Conservation (phyloP, 1,140 invertebrate genomes). For the Streblospio benedicti region DNA sequence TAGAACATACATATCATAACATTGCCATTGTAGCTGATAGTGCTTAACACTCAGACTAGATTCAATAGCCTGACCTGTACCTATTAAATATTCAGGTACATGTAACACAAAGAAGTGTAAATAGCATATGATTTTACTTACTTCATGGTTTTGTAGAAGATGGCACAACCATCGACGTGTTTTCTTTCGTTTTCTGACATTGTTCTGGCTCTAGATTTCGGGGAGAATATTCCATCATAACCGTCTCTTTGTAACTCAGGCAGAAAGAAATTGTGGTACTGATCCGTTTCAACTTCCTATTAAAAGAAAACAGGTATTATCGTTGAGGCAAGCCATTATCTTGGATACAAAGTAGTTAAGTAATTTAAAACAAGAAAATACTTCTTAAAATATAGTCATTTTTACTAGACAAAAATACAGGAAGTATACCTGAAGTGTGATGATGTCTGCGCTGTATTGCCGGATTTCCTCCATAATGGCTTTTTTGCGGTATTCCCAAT, state of each 20-base stretch:
- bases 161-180: constrained; percentile 98
- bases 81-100: too few species aligned
- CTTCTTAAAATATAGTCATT: too few species aligned
- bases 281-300: constrained; percentile 97
- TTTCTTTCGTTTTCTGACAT: constrained; percentile 95
- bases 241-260: constrained; percentile 84
- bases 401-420: too few species aligned
- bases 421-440: constrained; percentile 83
- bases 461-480: constrained; percentile 94
- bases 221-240: constrained; percentile 98
- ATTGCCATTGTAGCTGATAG: too few species aligned
- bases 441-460: constrained; percentile 94
- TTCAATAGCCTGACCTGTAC: too few species aligned
- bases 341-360: background rate
- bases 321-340: background rate
- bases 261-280: constrained; percentile 94
- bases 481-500: constrained; percentile 97
- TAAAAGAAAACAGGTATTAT: constrained; percentile 18
- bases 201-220: constrained; percentile 95
- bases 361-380: too few species aligned
- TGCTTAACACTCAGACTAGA: too few species aligned
- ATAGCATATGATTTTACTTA: too few species aligned
- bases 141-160: constrained; percentile 89
- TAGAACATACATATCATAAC: too few species aligned
- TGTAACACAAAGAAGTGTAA: too few species aligned